Conservation (phyloP, 2,797 vertebrate genomes). For the Heterohyrax brucei region DNA sequence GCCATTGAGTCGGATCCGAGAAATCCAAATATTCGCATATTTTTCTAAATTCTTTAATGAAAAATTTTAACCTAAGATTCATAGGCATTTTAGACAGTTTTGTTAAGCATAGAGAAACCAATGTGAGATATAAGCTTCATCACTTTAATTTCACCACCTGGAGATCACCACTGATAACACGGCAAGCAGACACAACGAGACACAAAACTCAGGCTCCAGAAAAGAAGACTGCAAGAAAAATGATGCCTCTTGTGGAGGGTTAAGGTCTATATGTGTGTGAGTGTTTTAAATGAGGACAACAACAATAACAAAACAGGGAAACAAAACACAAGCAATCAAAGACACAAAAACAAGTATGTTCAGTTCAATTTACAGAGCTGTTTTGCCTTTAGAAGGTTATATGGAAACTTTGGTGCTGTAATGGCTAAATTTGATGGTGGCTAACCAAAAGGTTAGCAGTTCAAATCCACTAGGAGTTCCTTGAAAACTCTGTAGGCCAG, state of each 20-base stretch:
- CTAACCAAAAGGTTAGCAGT: no score
- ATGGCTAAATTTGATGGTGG: no score
- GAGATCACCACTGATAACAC: background rate
- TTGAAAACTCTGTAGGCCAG: no score
- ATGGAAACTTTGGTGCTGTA: no score
- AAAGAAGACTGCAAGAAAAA: background rate
- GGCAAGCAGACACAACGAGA: background rate
- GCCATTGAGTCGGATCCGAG: background rate
- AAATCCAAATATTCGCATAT: background rate
- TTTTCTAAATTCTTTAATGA: background rate
- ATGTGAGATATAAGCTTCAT: background rate
- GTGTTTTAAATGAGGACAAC: background rate
- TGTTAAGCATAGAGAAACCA: background rate
- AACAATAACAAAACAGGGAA: background rate
- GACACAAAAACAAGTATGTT: background rate
- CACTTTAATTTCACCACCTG: background rate
- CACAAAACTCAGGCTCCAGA: background rate
- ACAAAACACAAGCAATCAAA: background rate
- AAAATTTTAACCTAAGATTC: background rate
- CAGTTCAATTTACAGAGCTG: background rate
- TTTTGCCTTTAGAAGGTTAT: background rate
- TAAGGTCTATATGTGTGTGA: background rate
- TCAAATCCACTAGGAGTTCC: no score
- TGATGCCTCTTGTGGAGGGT: background rate
- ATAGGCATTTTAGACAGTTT: background rate